These are phyloP conservation scores for Cacoxenus indagator DNA, from an alignment of 2,888 invertebrate species.

Conservation along the genomic window DNA sequence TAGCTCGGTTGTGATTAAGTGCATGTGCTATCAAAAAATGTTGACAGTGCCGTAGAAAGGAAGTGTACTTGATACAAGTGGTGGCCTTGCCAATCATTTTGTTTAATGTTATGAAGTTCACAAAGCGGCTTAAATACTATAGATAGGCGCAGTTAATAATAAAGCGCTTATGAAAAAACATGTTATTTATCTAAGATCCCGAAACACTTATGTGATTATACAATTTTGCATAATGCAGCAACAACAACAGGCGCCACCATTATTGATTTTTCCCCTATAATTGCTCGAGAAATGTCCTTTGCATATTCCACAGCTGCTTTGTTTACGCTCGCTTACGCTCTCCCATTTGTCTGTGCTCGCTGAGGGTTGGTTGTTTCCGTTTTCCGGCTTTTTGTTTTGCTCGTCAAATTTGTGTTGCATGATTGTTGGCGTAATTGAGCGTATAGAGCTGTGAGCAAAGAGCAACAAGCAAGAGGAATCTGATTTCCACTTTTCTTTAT, in stretches of 20 bases:
- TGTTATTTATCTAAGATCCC: not conserved
- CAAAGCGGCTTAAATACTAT: too few species aligned
- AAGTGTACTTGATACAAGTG: too few species aligned
- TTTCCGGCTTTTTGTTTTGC: constrained; percentile 49
- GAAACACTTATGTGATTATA: not conserved
- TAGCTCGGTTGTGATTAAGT: too few species aligned
- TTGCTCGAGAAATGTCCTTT: constrained; percentile 43
- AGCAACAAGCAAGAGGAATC: constrained; percentile 25
- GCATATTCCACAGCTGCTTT: not conserved
- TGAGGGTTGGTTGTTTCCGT: constrained; percentile 10
- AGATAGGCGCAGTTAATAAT: constrained; percentile 21
- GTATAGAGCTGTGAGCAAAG: not conserved
- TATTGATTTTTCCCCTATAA: constrained; percentile 58
- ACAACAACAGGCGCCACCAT: constrained; percentile 15
- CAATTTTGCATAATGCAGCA: constrained; percentile 9
- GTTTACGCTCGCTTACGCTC: constrained; percentile 25
- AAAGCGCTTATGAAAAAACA: not conserved
- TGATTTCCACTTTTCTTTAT: not conserved
- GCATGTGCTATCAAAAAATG: too few species aligned
- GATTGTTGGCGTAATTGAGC: not conserved
- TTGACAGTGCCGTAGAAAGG: too few species aligned
- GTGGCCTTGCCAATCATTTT: too few species aligned
- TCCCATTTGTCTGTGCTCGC: not conserved
- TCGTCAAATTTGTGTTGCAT: constrained; percentile 31
- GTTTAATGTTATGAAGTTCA: too few species aligned